Evolutionary conservation across 1,140 invertebrate genomes (phyloP).

Genomic region (Patella vulgata): DNA sequence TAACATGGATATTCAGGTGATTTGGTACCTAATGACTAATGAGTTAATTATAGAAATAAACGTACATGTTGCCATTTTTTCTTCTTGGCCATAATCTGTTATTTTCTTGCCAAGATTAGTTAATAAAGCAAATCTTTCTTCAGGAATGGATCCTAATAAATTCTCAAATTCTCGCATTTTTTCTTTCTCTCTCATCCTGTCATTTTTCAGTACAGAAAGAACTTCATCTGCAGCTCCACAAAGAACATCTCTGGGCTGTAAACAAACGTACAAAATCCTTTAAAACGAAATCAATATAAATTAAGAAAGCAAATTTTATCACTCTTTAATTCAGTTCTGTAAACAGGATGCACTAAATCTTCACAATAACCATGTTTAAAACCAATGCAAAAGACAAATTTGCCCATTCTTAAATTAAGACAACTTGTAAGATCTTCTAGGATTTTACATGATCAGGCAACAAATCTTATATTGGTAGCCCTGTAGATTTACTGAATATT

Average conservation of each 20-base stretch:
- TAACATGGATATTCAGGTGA: too few relatives aligned
- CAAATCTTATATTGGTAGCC: neutral
- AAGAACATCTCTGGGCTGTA: slow-evolving; percentile 88
- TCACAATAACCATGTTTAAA: neutral
- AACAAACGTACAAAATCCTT: slow-evolving; percentile 23
- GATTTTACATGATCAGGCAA: neutral
- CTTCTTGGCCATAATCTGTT: slow-evolving; percentile 93
- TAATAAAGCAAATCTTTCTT: slow-evolving; percentile 94
- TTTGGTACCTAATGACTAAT: too few relatives aligned
- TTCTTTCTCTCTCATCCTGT: slow-evolving; percentile 91
- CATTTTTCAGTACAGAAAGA: slow-evolving; percentile 93
- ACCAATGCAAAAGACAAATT: neutral
- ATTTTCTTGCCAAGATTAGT: slow-evolving; percentile 99
- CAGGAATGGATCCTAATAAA: slow-evolving; percentile 85
- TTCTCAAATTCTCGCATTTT: slow-evolving; percentile 91
- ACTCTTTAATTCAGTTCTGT: neutral
- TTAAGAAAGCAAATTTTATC: neutral
- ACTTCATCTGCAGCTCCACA: slow-evolving; percentile 99
- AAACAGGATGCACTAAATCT: neutral
- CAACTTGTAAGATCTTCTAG: too few relatives aligned
- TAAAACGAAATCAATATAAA: neutral
- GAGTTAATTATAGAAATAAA: too few relatives aligned
- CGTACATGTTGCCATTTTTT: slow-evolving; percentile 73
- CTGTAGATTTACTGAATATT: too few relatives aligned
- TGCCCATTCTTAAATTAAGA: too few relatives aligned